phyloP scores from a whole-genome alignment of 2,888 invertebrate genomes.

The Lithophane ornitopus region DNA sequence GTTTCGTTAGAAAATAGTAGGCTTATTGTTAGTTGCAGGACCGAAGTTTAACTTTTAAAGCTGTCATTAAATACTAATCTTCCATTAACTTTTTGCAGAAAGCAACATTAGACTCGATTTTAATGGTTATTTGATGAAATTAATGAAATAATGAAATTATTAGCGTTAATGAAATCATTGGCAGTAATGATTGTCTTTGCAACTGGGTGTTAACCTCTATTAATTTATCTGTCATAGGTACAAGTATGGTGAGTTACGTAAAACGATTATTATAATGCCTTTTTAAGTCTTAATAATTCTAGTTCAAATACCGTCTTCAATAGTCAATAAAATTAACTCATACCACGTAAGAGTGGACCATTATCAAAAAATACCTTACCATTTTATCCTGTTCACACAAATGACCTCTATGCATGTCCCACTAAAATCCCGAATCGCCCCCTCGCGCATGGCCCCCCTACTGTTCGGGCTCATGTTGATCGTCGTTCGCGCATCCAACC shows the following conservation, averaged over 20 bases:
- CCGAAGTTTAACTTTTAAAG: no score
- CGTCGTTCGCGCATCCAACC: conserved; percentile 53
- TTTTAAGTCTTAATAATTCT: neutral
- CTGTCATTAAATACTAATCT: no score
- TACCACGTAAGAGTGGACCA: conserved; percentile 20
- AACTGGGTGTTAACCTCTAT: neutral
- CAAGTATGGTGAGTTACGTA: neutral
- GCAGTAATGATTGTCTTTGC: no score
- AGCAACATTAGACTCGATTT: no score
- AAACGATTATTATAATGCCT: neutral
- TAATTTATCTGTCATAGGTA: neutral
- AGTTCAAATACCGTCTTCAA: no score
- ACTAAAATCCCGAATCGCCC: conserved; percentile 25
- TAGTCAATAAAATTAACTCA: conserved; percentile 41
- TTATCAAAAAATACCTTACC: conserved; percentile 25
- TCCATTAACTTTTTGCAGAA: no score
- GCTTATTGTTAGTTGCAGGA: no score
- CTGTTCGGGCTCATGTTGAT: conserved; percentile 21
- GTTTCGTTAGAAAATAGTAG: no score
- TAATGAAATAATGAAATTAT: no score
- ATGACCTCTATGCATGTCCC: conserved; percentile 30
- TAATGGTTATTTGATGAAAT: no score
- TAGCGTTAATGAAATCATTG: no score
- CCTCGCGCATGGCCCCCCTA: conserved; percentile 38
- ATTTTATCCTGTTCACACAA: conserved; percentile 44